A percentile compares a stretch with the other conserved stretches of the same genome.
Conservation (phyloP, 2,888 invertebrate genomes). For the Tipula lateralis region DNA sequence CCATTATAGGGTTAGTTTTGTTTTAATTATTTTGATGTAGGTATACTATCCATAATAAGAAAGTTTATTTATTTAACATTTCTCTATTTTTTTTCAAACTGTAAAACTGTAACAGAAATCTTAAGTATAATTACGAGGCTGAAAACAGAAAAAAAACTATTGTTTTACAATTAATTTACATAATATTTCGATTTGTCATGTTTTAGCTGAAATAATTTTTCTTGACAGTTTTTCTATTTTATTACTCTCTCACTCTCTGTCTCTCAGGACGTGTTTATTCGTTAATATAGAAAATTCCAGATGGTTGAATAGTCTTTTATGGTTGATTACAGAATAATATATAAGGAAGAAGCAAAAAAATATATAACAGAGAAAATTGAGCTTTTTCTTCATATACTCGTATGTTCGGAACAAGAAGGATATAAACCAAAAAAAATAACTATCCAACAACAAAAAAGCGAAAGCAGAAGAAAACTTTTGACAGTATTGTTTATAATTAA, state of each 20-base stretch:
- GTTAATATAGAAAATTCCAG: neutral
- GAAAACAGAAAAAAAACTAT: neutral
- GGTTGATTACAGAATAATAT: neutral
- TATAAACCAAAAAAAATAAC: neutral
- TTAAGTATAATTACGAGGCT: neutral
- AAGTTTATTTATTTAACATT: neutral
- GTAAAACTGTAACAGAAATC: neutral
- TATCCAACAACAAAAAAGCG: neutral
- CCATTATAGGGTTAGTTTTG: neutral
- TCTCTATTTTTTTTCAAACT: neutral
- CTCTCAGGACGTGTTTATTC: no score
- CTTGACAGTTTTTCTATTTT: neutral
- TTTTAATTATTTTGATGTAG: neutral
- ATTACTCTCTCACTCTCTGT: no score
- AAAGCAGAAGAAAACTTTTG: neutral
- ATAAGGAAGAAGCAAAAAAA: neutral
- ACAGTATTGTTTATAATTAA: constrained; percentile 24
- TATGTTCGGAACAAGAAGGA: neutral
- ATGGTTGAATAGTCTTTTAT: neutral
- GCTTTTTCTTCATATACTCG: neutral
- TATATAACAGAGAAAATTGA: neutral
- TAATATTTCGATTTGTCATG: neutral
- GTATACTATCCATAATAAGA: neutral
- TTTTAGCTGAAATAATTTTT: neutral
- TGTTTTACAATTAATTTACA: constrained; percentile 5